phyloP scores from a whole-genome alignment of 2,113 vertebrate species.

The Petrocephalus microphthalmus region DNA sequence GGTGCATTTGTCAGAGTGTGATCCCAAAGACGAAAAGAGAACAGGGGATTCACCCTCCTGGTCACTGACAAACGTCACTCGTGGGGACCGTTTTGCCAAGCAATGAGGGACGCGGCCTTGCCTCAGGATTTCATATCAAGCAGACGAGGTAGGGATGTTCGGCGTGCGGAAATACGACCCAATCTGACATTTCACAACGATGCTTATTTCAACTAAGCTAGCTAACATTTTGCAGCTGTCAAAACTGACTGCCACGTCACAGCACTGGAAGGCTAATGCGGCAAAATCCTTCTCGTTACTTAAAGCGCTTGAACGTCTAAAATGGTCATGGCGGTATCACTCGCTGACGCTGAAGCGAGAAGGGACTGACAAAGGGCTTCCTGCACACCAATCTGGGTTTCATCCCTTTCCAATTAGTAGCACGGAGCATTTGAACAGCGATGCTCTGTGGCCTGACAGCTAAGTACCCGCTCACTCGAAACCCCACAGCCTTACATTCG shows the following conservation, averaged over 20 bases:
- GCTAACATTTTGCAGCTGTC: background rate
- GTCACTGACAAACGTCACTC: constrained; percentile 35
- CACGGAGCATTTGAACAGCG: background rate
- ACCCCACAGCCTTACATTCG: background rate
- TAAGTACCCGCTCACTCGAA: background rate
- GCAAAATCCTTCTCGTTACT: background rate
- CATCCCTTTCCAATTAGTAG: constrained; percentile 1
- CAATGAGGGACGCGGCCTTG: constrained; percentile 41
- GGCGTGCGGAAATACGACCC: background rate
- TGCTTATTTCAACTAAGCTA: background rate
- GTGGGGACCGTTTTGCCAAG: constrained; percentile 42
- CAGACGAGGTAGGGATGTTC: constrained; percentile 49
- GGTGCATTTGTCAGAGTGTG: background rate
- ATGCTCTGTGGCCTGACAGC: background rate
- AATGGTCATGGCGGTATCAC: background rate
- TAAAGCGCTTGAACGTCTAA: background rate
- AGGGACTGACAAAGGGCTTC: constrained; percentile 12
- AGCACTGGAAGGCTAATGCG: background rate
- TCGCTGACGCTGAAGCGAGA: background rate
- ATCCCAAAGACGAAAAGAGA: background rate
- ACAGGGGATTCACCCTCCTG: background rate
- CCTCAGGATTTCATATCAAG: constrained; percentile 49
- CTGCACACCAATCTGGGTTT: background rate
- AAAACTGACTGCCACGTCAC: background rate
- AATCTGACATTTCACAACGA: constrained; percentile 23